Base-by-base conservation (phyloP, 2,888 invertebrate species). In the Chymomyza procnemis region DNA sequence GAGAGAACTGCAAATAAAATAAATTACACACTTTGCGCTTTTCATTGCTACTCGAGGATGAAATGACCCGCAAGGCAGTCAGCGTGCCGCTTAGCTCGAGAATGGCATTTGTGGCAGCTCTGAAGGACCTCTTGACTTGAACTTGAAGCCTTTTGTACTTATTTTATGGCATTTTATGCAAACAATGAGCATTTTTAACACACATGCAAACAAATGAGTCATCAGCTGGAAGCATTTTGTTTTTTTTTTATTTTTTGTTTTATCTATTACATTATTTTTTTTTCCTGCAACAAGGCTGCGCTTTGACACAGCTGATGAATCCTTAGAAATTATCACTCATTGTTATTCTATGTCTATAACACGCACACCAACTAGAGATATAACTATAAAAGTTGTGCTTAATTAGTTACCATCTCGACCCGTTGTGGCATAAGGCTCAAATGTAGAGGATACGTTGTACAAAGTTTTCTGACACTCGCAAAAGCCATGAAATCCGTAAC, bases 1-100 rank as follows among this genome's bases (percentile, higher is more conserved):
- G 34, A 41, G 34, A 12, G 62, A 54, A 55, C n/a, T 19, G 57
- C 56, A 70, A 70, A 70, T 61, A 69, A 64, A 63, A 57, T 63
- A 50, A 56, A 60, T 55, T 61, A 56, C 68, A 60, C 54, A 19
- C 52, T 34, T 48, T 57, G 22, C 50, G 61, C 19, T 58, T 58
- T 58, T 34, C 57, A 58, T 34, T 34, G 50, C 16, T 50, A 19
- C 50, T 19, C 19, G 34, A 41, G 12, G 34, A 41, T 41, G 34
- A 41, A 41, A 41, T 41, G 34, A 41, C 34, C 34, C 34, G 34
- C 34, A 41, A 41, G 34, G 34, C 34, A 41, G 34, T 41, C 34
- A 5, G 34, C 34, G 34, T 50, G 50, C 50, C 50, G 18, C 50
- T 50, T 19, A 41, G 34, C 34, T 12, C 12, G 12, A 41, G 12